Percentiles rank a stretch among this genome's conserved stretches.
These are phyloP conservation scores for Dendroctonus ponderosae DNA, from an alignment of 1,140 invertebrate genomes.

Conservation along the genomic window DNA sequence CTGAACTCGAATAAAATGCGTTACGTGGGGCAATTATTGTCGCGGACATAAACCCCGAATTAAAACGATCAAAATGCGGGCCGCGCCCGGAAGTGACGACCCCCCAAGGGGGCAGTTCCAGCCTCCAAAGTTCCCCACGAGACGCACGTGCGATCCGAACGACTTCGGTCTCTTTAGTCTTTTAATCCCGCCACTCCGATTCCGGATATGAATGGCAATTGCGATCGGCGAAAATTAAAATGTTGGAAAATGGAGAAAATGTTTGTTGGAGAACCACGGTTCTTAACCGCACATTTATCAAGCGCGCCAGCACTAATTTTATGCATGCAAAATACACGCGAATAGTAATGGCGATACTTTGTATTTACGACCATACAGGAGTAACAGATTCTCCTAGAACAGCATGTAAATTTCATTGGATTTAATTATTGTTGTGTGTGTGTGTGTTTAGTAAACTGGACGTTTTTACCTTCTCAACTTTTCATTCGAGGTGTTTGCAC, in stretches of 20 bases:
- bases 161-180: slow-evolving; percentile 20
- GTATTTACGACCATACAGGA: slow-evolving; percentile 27
- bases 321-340: slow-evolving; percentile 27
- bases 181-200: slow-evolving; percentile 8
- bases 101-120: slow-evolving; percentile 9
- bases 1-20: slow-evolving; percentile 5
- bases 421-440: slow-evolving; percentile 18
- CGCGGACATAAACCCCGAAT: slow-evolving; percentile 26
- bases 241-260: not conserved
- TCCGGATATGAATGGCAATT: slow-evolving; percentile 25
- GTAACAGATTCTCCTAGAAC: slow-evolving; percentile 24
- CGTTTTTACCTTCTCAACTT: too few species aligned
- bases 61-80: slow-evolving; percentile 32
- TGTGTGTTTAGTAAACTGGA: not conserved
- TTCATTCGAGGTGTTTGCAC: not conserved
- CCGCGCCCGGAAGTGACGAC: slow-evolving; percentile 18
- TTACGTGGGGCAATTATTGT: slow-evolving; percentile 20
- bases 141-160: slow-evolving; percentile 28
- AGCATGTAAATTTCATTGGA: slow-evolving; percentile 28
- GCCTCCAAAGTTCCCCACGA: not conserved
- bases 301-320: slow-evolving; percentile 20
- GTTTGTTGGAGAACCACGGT: not conserved
- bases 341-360: slow-evolving; percentile 25
- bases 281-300: slow-evolving; percentile 15
- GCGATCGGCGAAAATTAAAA: slow-evolving; percentile 1